Percentiles rank a stretch among this genome's conserved stretches.
These are phyloP conservation scores for Gymnoscopelus microlampas DNA, from an alignment of 2,797 vertebrate genomes.

Conservation along the genomic window DNA sequence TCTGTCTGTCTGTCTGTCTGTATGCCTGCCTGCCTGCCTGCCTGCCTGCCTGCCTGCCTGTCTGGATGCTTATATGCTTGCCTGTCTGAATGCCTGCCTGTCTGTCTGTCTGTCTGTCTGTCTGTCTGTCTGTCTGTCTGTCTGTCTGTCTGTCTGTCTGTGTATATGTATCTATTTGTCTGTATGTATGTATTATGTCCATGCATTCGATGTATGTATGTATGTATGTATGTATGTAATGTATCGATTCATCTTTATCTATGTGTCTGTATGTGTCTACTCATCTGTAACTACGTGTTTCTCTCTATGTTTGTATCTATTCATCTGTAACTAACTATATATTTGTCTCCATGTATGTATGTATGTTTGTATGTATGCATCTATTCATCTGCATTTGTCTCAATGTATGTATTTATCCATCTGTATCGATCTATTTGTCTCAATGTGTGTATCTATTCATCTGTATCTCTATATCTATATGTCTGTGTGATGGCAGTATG, in stretches of 20 bases:
- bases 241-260: too few species aligned
- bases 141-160: not conserved
- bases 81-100: not conserved
- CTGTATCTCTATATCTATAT: not conserved
- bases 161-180: too few species aligned
- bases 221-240: not conserved
- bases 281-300: too few species aligned
- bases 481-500: conserved; percentile 22
- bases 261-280: not conserved
- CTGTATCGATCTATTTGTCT: too few species aligned
- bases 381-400: too few species aligned
- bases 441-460: too few species aligned
- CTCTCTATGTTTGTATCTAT: too few species aligned
- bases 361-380: too few species aligned
- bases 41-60: not conserved
- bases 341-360: too few species aligned
- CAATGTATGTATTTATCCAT: too few species aligned
- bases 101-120: not conserved
- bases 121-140: not conserved
- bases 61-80: not conserved
- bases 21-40: not conserved
- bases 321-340: too few species aligned
- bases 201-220: not conserved
- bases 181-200: too few species aligned
- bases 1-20: not conserved